Percentiles rank a stretch among this genome's conserved stretches.
Evolutionary conservation across 2,113 vertebrate genomes (phyloP).

Genomic region (Daboia siamensis): DNA sequence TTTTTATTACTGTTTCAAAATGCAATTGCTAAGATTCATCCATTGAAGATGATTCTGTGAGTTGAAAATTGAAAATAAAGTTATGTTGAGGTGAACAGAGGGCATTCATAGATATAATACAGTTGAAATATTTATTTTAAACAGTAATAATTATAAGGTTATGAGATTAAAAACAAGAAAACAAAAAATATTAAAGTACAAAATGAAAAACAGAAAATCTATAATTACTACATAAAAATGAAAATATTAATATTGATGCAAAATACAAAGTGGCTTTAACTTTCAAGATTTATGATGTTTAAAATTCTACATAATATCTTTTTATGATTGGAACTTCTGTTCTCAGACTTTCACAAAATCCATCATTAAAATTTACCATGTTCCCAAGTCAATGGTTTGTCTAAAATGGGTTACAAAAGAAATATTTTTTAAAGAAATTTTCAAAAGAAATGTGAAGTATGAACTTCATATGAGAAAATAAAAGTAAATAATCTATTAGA

Average conservation of each 20-base stretch:
- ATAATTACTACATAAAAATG: too few species aligned
- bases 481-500: too few species aligned
- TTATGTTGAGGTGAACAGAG: neutral
- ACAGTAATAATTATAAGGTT: neutral
- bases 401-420: too few species aligned
- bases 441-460: too few species aligned
- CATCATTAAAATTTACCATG: too few species aligned
- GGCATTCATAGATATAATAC: neutral
- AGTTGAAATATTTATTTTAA: neutral
- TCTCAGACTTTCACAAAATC: neutral
- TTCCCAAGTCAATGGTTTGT: too few species aligned
- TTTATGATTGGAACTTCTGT: neutral
- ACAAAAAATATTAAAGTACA: neutral
- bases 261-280: neutral
- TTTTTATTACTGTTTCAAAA: too few species aligned
- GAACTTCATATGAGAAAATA: too few species aligned
- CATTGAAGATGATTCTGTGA: neutral
- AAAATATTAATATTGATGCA: too few species aligned
- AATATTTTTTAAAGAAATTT: too few species aligned
- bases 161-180: neutral
- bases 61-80: neutral
- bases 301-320: neutral
- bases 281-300: neutral
- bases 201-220: neutral
- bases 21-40: too few species aligned